A percentile compares a stretch with the other conserved stretches of the same genome.
Conservation (phyloP, 2,113 vertebrate genomes). For the Murina feae region DNA sequence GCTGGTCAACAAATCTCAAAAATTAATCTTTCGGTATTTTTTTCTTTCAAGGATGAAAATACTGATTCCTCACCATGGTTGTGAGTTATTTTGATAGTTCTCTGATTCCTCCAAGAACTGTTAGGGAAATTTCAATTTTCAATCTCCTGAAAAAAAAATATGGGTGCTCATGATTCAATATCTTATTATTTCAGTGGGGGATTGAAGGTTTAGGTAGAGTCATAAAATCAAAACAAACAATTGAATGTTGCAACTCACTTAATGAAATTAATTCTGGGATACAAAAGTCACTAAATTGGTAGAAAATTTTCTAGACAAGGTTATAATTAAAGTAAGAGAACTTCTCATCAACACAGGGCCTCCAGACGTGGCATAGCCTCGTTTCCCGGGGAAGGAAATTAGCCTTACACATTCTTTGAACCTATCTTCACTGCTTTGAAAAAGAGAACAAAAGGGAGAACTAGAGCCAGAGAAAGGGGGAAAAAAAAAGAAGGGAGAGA, state of each 20-base stretch:
- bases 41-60: background rate
- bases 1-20: background rate
- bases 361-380: background rate
- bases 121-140: background rate
- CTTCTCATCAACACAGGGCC: background rate
- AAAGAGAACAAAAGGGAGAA: background rate
- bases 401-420: background rate
- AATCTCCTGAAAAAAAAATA: background rate
- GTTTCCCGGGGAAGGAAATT: conserved; percentile 20
- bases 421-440: conserved; percentile 24
- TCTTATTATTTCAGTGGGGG: background rate
- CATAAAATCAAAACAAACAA: conserved; percentile 1
- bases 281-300: background rate
- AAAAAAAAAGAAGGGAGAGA: background rate
- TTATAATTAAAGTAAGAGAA: background rate
- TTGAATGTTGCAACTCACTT: conserved; percentile 7
- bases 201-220: background rate
- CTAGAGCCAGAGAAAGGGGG: background rate
- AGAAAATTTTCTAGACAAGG: conserved; percentile 4
- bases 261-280: conserved; percentile 42
- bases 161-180: background rate
- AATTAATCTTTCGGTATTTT: background rate
- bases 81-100: background rate
- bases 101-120: background rate
- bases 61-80: background rate